phyloP scores from a whole-genome alignment of 2,113 vertebrate species.

The Labeo rohita region DNA sequence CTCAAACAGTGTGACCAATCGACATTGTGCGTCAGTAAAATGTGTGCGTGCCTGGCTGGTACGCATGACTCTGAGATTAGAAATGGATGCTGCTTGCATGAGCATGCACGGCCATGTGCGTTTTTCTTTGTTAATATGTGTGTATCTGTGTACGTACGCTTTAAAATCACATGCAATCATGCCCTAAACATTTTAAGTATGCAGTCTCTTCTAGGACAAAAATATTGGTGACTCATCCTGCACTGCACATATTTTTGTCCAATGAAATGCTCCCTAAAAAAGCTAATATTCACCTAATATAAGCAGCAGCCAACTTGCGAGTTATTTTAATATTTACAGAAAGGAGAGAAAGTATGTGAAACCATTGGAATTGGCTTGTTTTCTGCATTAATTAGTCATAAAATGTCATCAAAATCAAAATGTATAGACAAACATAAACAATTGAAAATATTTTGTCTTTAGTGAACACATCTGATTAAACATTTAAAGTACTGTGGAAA shows the following conservation, averaged over 20 bases:
- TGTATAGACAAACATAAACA: not conserved
- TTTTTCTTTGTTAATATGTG: not conserved
- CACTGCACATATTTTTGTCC: not conserved
- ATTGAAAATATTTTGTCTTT: not conserved
- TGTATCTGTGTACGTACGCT: not conserved
- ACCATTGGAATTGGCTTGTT: not conserved
- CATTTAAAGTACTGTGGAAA: not conserved
- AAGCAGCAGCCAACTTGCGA: not conserved
- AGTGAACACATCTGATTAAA: not conserved
- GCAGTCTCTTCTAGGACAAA: not conserved
- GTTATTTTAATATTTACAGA: not conserved
- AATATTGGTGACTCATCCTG: not conserved
- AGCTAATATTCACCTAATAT: not conserved
- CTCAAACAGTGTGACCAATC: conserved; percentile 16
- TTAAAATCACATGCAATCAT: not conserved
- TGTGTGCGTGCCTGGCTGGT: not conserved
- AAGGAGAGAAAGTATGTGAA: not conserved
- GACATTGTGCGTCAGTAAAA: conserved; percentile 17
- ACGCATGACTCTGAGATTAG: conserved; percentile 19
- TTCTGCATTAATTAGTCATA: not conserved
- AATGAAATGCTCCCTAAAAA: not conserved
- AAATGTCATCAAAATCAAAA: not conserved
- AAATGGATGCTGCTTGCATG: not conserved
- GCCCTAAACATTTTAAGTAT: not conserved
- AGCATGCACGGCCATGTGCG: not conserved